Evolutionary conservation across 2,113 vertebrate species (phyloP).

Genomic region (Salvelinus namaycush): DNA sequence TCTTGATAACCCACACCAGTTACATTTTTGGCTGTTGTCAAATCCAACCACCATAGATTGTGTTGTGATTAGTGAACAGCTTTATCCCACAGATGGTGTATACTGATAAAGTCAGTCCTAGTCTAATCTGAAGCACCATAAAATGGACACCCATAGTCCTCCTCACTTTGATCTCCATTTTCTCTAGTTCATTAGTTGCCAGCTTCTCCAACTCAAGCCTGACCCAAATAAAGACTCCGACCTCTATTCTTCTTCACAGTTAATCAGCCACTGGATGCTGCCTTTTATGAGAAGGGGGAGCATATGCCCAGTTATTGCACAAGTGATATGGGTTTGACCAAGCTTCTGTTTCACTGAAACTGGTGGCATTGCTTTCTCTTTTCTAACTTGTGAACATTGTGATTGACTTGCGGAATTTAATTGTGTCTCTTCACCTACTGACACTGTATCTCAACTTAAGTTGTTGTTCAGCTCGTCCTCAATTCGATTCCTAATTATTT

Average conservation of each 20-base stretch:
- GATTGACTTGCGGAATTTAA: too few relatives aligned
- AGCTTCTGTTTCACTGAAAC: slow-evolving; percentile 19
- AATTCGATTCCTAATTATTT: too few relatives aligned
- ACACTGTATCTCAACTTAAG: too few relatives aligned
- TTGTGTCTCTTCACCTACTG: too few relatives aligned
- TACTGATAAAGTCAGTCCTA: neutral
- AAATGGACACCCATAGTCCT: neutral
- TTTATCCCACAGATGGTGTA: neutral
- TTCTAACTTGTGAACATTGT: too few relatives aligned
- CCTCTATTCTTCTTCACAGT: slow-evolving; percentile 34
- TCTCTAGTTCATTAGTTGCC: slow-evolving; percentile 20
- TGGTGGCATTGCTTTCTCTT: too few relatives aligned
- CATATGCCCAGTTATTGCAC: slow-evolving; percentile 31
- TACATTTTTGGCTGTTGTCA: neutral
- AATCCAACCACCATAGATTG: neutral
- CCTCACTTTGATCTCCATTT: slow-evolving; percentile 34
- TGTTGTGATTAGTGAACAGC: neutral
- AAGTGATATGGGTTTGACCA: neutral
- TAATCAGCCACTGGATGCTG: slow-evolving; percentile 31
- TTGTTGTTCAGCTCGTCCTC: too few relatives aligned
- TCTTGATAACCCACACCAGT: neutral
- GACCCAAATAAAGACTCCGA: slow-evolving; percentile 39
- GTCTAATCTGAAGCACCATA: neutral
- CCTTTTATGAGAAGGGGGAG: slow-evolving; percentile 35
- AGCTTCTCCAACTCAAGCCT: slow-evolving; percentile 39